These are phyloP conservation scores for Monopis laevigella DNA, from an alignment of 2,888 invertebrate species.

Conservation along the genomic window DNA sequence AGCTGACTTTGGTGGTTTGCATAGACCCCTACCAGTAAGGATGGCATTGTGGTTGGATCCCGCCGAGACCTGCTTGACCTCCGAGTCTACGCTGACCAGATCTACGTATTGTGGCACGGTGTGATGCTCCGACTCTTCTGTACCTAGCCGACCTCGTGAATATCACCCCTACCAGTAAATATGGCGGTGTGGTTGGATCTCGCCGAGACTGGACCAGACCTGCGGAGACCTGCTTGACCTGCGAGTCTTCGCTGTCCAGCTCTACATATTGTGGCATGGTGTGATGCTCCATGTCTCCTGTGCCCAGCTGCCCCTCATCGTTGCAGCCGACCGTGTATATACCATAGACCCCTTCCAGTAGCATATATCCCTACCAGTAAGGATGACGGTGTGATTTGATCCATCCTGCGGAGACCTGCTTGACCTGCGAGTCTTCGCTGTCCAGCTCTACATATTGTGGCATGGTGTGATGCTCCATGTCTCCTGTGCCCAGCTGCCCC, in stretches of 20 bases:
- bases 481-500: conserved; percentile 71
- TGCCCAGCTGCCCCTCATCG: conserved; percentile 73
- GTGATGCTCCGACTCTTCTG: too few relatives aligned
- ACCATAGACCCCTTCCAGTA: too few relatives aligned
- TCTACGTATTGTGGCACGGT: too few relatives aligned
- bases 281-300: conserved; percentile 60
- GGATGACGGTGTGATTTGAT: conserved; percentile 71
- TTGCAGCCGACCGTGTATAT: conserved; percentile 76
- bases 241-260: conserved; percentile 35
- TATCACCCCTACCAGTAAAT: conserved; percentile 57
- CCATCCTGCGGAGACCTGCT: conserved; percentile 72
- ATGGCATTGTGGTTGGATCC: too few relatives aligned
- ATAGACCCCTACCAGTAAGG: too few relatives aligned
- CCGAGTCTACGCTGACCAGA: too few relatives aligned
- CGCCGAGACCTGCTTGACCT: too few relatives aligned
- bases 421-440: conserved; percentile 35
- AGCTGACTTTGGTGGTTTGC: too few relatives aligned
- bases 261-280: conserved; percentile 55
- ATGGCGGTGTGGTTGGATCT: conserved; percentile 73
- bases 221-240: conserved; percentile 66
- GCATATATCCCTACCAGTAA: conserved; percentile 66
- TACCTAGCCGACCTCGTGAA: too few relatives aligned
- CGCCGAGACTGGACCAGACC: too few relatives aligned
- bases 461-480: conserved; percentile 56
- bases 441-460: conserved; percentile 52